Conservation (phyloP, 2,888 invertebrate genomes). For the Gymnoscelis rufifasciata region DNA sequence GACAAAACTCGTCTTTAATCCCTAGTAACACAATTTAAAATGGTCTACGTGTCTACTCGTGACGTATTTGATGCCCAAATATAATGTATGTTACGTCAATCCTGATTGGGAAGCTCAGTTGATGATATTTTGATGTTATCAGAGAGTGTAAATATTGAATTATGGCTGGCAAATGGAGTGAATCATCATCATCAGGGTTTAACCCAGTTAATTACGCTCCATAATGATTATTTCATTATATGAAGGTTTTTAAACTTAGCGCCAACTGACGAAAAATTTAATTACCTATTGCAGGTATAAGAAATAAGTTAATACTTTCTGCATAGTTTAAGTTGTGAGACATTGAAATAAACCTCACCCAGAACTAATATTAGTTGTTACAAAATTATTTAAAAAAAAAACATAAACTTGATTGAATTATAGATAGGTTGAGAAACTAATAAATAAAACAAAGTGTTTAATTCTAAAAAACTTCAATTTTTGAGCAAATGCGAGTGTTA, state of each 20-base stretch:
- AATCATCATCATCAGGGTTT: neutral
- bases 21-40: constrained; percentile 2
- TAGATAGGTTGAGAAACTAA: too few relatives aligned
- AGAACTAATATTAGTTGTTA: too few relatives aligned
- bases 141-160: neutral
- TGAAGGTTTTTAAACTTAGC: neutral
- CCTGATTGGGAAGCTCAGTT: constrained; percentile 1
- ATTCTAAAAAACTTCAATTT: too few relatives aligned
- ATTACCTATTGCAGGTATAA: too few relatives aligned
- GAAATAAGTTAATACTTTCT: neutral
- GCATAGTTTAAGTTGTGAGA: too few relatives aligned
- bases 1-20: neutral
- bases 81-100: neutral
- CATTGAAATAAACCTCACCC: too few relatives aligned
- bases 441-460: too few relatives aligned
- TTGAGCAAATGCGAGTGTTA: too few relatives aligned
- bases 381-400: too few relatives aligned
- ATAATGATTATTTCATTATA: neutral
- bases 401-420: too few relatives aligned
- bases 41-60: neutral
- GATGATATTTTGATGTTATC: neutral
- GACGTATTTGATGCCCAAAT: neutral
- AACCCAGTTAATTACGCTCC: neutral
- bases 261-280: too few relatives aligned
- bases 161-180: neutral